Base-by-base conservation (phyloP, 2,888 invertebrate species). In the Agrochola lychnidis region DNA sequence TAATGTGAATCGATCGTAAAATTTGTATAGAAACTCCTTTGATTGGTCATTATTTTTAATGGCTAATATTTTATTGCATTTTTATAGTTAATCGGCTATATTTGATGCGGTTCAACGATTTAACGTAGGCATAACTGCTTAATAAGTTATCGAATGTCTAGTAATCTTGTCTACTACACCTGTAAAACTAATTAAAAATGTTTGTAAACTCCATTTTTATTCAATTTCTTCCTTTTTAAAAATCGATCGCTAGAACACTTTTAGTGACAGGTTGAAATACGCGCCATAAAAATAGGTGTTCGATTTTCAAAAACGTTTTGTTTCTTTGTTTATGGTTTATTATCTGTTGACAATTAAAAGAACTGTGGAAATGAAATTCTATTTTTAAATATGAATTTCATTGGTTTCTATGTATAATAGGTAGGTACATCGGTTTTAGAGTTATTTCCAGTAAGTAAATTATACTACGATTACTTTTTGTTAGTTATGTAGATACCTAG, bases 1-100 rank as follows among this genome's bases (percentile, higher is more conserved):
- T 94, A 95, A 94, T 91, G 89, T 88, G 90, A 90, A 89, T 88
- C 89, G 91, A 91, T 92, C 94, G 91, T 95, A 94, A 94, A 94
- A 94, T 91, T 84, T 84, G 86, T 91, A 92, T 92, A 87, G 92
- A 91, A 92, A 90, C 92, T 91, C 91, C 91, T 93, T 92, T 94
- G 94, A 95, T 95, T 93, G 92, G 92, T 88, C 90, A 93, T 95
- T 94, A 92, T 92, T 91, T 90, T 91, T 90, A 90, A 90, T 91
- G 83, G 89, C 83, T 81, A 82, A 90, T 89, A 87, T 89, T 88
- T 92, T 91, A 91, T 89, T 83, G 80, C 83, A 83, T 89, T 91
- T 92, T 91, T 91, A 92, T 89, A 73, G 83, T 80, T 89, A 85
- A 88, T 88, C 78, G 84, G 64, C 83, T 76, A 86, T 88, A 78